Base-by-base conservation (phyloP, 2,888 invertebrate species). In the Rhamnusium bicolor region DNA sequence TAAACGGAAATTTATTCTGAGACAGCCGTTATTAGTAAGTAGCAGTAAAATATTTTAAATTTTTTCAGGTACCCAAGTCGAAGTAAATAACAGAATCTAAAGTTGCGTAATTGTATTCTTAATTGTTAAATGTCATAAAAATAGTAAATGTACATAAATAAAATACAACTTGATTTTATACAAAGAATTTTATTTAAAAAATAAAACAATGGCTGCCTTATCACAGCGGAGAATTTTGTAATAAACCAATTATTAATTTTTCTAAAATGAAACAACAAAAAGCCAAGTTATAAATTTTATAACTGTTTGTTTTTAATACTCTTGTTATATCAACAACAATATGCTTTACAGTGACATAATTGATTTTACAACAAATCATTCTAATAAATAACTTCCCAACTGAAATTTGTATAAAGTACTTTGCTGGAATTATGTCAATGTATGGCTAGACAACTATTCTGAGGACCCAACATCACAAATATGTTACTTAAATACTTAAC, bases 161-260 rank as follows among this genome's bases (percentile, higher is more conserved):
- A 69, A 72, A 63, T 16, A 24, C n/a, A 60, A 32, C 21, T 63
- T n/a, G n/a, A 69, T 60, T 56, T 27, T 56, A 73, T 73, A 67
- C 27, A 32, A 73, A 72, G 54, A 29, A 51, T 79, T 81, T 81
- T 80, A 79, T 78, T 81, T 67, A 74, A 79, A 81, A 79, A 79
- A 78, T 75, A 76, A 76, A 80, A 77, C 76, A 77, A 79, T 71
- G 69, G 79, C 80, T 78, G 77, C 73, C 53, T 68, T 71, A 75
- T 80, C 75, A 75, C 78, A 81, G 78, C 79, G 65, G 60, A 63
- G 62, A 74, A 74, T 71, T 49, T 58, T 62, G 19, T 47, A 49
- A 70, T 71, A 71, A 63, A 72, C 69, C 21, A 32, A 73, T 32
- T 58, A 65, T 18, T 62, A 72, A 75, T 65, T 66, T 53, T 72